phyloP scores from a whole-genome alignment of 37 sponge, comb jelly and placozoan genomes.

The Dysidea cf. avara region DNA sequence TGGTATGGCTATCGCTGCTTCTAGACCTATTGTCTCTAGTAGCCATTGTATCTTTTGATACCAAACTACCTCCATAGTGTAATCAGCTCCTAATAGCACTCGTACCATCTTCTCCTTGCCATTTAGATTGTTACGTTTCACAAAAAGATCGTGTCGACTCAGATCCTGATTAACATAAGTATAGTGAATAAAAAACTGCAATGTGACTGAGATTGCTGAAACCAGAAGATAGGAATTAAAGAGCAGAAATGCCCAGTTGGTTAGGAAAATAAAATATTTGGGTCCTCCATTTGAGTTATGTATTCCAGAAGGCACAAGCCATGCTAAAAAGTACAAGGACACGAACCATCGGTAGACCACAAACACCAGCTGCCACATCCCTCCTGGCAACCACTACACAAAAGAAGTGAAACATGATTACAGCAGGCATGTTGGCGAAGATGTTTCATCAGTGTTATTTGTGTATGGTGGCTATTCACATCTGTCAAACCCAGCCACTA shows the following conservation, averaged over 20 bases:
- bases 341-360: slow-evolving; percentile 51
- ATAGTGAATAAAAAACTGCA: slow-evolving; percentile 4
- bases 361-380: slow-evolving; percentile 43
- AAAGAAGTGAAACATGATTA: not conserved
- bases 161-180: too few species aligned
- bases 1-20: slow-evolving; percentile 7
- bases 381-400: slow-evolving; percentile 66
- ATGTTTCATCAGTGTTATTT: too few species aligned
- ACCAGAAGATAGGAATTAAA: slow-evolving; percentile 38
- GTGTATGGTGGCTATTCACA: too few species aligned
- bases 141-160: too few species aligned
- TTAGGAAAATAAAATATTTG: slow-evolving; percentile 63
- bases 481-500: too few species aligned
- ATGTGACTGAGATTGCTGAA: slow-evolving; percentile 36
- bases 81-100: too few species aligned
- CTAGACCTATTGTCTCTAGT: slow-evolving; percentile 17
- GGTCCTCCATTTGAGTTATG: slow-evolving; percentile 16
- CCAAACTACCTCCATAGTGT: slow-evolving; percentile 31
- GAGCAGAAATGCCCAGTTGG: slow-evolving; percentile 60
- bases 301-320: slow-evolving; percentile 38
- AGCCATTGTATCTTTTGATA: slow-evolving; percentile 71
- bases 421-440: too few species aligned
- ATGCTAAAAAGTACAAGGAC: slow-evolving; percentile 41
- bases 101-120: too few species aligned
- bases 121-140: too few species aligned